Conservation (phyloP, 2,888 invertebrate species). For the Aphrophora alni region DNA sequence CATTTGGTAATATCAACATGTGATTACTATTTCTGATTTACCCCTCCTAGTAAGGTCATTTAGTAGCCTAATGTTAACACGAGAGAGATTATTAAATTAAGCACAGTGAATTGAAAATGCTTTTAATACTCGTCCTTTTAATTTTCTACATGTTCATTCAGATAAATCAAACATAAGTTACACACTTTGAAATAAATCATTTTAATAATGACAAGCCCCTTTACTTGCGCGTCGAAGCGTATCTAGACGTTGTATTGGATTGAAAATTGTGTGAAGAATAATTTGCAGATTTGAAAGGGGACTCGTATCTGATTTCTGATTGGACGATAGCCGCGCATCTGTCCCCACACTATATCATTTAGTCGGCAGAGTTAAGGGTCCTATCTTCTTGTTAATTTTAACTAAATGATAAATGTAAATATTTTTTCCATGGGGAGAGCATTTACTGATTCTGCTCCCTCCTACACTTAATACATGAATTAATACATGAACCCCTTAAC, state of each 20-base stretch:
- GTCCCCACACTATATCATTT: not conserved
- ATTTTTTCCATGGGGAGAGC: not conserved
- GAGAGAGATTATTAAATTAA: not conserved
- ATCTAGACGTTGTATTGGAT: not conserved
- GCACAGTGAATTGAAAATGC: not conserved
- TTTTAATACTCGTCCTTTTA: not conserved
- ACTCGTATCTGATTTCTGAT: not conserved
- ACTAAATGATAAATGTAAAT: not conserved
- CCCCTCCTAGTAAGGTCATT: too few species aligned
- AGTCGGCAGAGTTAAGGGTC: not conserved
- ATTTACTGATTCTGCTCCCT: not conserved
- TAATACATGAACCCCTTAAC: too few species aligned
- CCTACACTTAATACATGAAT: not conserved
- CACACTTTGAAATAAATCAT: not conserved
- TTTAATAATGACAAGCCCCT: not conserved
- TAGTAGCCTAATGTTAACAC: too few species aligned
- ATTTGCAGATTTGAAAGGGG: not conserved
- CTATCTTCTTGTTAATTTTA: not conserved
- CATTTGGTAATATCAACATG: too few species aligned
- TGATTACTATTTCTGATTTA: too few species aligned
- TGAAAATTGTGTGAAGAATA: slow-evolving; percentile 1
- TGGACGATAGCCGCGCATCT: not conserved
- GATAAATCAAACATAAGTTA: not conserved
- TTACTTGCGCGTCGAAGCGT: not conserved
- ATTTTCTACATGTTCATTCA: not conserved